Conservation (phyloP, 2,888 invertebrate genomes). For the Plagodis dolabraria region DNA sequence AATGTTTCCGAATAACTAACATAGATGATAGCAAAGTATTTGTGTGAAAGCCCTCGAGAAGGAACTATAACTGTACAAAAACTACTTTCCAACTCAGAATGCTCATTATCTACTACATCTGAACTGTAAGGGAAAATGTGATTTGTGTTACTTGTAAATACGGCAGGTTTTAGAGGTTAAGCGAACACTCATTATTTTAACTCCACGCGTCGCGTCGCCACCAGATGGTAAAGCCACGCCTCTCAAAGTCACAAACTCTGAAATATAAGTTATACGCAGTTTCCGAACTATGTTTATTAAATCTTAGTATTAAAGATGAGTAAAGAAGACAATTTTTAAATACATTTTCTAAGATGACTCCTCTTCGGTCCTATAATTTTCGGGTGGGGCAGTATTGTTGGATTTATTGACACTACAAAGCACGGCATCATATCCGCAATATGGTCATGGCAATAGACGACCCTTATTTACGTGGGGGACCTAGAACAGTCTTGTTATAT, state of each 20-base stretch:
- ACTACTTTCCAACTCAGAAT: slow-evolving; percentile 47
- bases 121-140: slow-evolving; percentile 31
- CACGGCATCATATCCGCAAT: no score
- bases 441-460: no score
- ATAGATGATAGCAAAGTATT: no score
- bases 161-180: slow-evolving; percentile 35
- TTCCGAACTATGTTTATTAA: slow-evolving; percentile 5
- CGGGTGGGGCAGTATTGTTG: no score
- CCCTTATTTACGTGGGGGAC: no score
- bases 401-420: no score
- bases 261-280: slow-evolving; percentile 31
- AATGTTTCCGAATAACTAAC: no score
- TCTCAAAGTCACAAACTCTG: slow-evolving; percentile 30
- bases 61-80: slow-evolving; percentile 36
- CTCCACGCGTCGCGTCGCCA: slow-evolving; percentile 44
- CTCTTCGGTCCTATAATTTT: no score
- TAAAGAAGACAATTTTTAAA: no score
- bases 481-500: no score
- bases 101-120: slow-evolving; percentile 21
- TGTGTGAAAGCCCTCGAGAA: slow-evolving; percentile 5
- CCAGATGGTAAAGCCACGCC: slow-evolving; percentile 60
- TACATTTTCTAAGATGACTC: no score
- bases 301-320: not conserved
- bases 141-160: slow-evolving; percentile 46
- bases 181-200: slow-evolving; percentile 59